Conservation (phyloP, 2,113 vertebrate species). For the Podocnemis expansa region DNA sequence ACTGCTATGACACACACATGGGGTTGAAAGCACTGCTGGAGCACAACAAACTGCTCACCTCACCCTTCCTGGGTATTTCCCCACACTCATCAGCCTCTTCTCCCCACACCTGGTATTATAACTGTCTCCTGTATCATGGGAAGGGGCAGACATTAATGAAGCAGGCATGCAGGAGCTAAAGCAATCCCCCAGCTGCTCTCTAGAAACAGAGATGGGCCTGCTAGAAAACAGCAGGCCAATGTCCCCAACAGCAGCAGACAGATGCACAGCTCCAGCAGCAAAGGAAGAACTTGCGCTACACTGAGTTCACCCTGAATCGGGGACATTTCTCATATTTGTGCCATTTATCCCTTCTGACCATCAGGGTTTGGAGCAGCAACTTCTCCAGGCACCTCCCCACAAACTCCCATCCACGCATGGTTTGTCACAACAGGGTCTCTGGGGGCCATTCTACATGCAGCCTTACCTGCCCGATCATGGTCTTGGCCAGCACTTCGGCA, state of each 20-base stretch:
- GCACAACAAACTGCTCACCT: background rate
- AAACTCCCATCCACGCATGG: fast-evolving
- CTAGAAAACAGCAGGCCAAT: background rate
- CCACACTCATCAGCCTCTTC: background rate
- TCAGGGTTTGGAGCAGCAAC: background rate
- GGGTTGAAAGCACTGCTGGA: background rate
- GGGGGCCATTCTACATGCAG: fast-evolving
- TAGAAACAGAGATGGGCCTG: background rate
- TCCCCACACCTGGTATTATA: background rate
- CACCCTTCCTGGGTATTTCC: background rate
- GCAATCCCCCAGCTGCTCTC: background rate
- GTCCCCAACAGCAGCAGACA: background rate
- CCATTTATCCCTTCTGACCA: fast-evolving
- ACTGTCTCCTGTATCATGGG: background rate
- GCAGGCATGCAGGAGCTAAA: too few species aligned
- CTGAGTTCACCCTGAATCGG: fast-evolving
- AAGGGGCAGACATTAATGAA: background rate
- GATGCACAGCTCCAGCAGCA: background rate
- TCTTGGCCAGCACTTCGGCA: conserved; percentile 93
- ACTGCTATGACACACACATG: background rate
- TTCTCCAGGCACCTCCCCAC: background rate
- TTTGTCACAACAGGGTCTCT: background rate
- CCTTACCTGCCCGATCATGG: conserved; percentile 94
- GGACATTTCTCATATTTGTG: background rate
- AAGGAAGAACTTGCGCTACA: background rate